Percentiles rank a stretch among this genome's conserved stretches.
Conservation (phyloP, 64 coral and sea anemone genomes). For the Actinia tenebrosa region DNA sequence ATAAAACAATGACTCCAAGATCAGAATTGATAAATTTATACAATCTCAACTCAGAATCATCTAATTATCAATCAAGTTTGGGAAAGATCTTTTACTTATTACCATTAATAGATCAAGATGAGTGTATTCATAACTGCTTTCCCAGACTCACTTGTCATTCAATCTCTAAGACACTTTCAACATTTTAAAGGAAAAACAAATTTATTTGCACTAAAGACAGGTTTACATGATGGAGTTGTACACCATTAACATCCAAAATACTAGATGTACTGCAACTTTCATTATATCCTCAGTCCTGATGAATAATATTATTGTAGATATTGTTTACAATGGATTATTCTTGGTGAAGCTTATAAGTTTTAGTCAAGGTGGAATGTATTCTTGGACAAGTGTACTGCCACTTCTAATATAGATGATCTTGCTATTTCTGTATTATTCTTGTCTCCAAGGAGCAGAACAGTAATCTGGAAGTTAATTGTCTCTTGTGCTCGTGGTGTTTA, state of each 20-base stretch:
- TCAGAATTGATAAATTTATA: no score
- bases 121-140: no score
- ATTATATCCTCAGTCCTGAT: background rate
- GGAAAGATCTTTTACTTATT: no score
- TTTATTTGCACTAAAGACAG: constrained; percentile 13
- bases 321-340: background rate
- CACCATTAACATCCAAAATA: constrained; percentile 10
- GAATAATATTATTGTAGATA: background rate
- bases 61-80: no score
- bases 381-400: background rate
- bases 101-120: no score
- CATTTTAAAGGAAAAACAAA: background rate
- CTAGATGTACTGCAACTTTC: background rate
- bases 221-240: constrained; percentile 20
- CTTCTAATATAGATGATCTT: background rate
- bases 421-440: background rate
- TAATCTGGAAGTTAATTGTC: constrained; percentile 17
- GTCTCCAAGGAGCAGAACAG: background rate
- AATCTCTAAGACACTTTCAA: no score
- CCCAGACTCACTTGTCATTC: no score
- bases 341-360: background rate
- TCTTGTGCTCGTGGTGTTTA: constrained; percentile 22
- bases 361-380: background rate
- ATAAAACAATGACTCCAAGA: no score
- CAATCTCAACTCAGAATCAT: no score